Evolutionary conservation across 2,888 invertebrate genomes (phyloP).

Genomic region (Meteorus cinctellus): DNA sequence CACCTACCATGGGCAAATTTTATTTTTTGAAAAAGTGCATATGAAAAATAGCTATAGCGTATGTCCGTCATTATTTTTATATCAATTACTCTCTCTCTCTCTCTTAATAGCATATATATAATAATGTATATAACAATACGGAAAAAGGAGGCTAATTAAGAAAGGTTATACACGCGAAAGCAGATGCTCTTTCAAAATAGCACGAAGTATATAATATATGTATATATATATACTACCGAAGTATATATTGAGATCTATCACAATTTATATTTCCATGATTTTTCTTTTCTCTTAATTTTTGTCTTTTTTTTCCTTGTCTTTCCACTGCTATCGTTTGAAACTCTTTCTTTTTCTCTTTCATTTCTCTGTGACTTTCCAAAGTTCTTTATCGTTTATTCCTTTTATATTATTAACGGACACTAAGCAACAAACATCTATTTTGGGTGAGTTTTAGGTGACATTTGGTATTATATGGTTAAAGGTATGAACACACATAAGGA

Average conservation of each 20-base stretch:
- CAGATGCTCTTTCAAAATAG: constrained; percentile 34
- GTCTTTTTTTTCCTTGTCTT: constrained; percentile 39
- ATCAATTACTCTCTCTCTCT: not conserved
- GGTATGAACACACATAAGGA: constrained; percentile 86
- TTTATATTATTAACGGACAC: constrained; percentile 52
- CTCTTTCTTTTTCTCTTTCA: constrained; percentile 30
- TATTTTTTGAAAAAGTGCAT: constrained; percentile 34
- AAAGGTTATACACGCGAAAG: constrained; percentile 37
- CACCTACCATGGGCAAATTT: constrained; percentile 37
- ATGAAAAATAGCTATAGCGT: constrained; percentile 39
- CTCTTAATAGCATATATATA: constrained; percentile 20
- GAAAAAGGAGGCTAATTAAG: constrained; percentile 34
- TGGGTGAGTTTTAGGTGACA: constrained; percentile 63
- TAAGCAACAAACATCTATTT: constrained; percentile 65
- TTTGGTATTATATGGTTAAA: constrained; percentile 55
- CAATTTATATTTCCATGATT: constrained; percentile 15
- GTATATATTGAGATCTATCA: not conserved
- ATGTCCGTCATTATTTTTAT: constrained; percentile 29
- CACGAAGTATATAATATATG: constrained; percentile 5
- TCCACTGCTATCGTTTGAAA: constrained; percentile 29
- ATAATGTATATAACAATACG: constrained; percentile 31
- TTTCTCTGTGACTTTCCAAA: constrained; percentile 36
- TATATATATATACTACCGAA: constrained; percentile 1
- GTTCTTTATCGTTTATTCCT: constrained; percentile 28
- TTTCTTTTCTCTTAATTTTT: constrained; percentile 48